A percentile compares a stretch with the other conserved stretches of the same genome.
phyloP scores from a whole-genome alignment of 2,797 vertebrate genomes.

The Rhadinocentrus ornatus region DNA sequence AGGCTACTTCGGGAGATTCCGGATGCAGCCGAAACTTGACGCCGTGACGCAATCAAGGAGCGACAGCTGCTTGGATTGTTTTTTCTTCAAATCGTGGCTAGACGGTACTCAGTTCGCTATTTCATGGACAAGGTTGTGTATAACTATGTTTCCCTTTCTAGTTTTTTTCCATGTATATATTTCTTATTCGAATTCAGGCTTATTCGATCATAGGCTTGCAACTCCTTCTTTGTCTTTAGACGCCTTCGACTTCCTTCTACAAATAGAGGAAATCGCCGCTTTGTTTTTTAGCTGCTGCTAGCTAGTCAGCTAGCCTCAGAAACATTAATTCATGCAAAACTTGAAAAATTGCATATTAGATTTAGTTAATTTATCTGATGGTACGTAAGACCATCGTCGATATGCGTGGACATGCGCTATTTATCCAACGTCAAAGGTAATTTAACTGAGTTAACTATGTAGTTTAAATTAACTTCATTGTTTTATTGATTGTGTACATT shows the following conservation, averaged over 20 bases:
- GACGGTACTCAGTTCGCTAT: conserved; percentile 58
- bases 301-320: conserved; percentile 43
- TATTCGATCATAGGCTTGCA: too few relatives aligned
- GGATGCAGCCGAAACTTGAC: conserved; percentile 14
- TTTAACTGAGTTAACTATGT: background rate
- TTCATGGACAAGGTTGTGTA: conserved; percentile 64
- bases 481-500: background rate
- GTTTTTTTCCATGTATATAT: background rate
- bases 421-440: too few relatives aligned
- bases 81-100: conserved; percentile 70
- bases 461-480: background rate
- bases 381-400: fast-evolving
- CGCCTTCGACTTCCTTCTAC: conserved; percentile 48
- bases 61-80: conserved; percentile 72
- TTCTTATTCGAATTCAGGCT: background rate
- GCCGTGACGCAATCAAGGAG: conserved; percentile 69
- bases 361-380: fast-evolving
- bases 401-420: background rate
- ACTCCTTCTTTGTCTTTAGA: conserved; percentile 19
- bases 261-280: conserved; percentile 72
- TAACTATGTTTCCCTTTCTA: background rate
- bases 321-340: conserved; percentile 31
- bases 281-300: conserved; percentile 63
- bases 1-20: conserved; percentile 16
- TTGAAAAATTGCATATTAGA: background rate